These are phyloP conservation scores for Celastrina argiolus DNA, from an alignment of 2,888 invertebrate species.

Conservation along the genomic window DNA sequence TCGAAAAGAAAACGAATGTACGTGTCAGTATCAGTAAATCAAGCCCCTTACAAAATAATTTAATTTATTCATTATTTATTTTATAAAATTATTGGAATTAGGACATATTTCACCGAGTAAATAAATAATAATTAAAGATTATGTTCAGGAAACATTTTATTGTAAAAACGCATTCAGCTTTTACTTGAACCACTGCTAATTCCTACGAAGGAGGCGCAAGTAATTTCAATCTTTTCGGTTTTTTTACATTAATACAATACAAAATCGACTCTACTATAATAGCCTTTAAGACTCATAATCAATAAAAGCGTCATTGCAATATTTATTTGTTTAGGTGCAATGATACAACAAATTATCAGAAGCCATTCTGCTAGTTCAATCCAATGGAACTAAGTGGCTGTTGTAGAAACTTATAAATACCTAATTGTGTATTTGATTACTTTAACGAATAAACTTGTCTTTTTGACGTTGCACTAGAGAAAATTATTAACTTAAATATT, in stretches of 20 bases:
- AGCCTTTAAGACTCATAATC: slow-evolving; percentile 27
- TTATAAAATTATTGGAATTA: too few species aligned
- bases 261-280: slow-evolving; percentile 26
- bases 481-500: background rate
- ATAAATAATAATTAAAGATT: too few species aligned
- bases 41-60: too few species aligned
- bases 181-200: slow-evolving; percentile 24
- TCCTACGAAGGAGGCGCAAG: slow-evolving; percentile 32
- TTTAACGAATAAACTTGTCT: background rate
- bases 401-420: slow-evolving; percentile 45
- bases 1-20: too few species aligned
- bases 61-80: too few species aligned
- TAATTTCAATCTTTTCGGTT: slow-evolving; percentile 35
- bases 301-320: slow-evolving; percentile 20
- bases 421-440: slow-evolving; percentile 27
- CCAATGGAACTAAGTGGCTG: slow-evolving; percentile 42
- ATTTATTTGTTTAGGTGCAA: slow-evolving; percentile 62
- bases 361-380: slow-evolving; percentile 45
- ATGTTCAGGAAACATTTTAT: too few species aligned
- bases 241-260: slow-evolving; percentile 28
- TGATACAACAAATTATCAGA: slow-evolving; percentile 45
- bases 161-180: slow-evolving; percentile 23
- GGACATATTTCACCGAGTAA: too few species aligned
- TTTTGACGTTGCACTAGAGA: background rate
- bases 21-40: too few species aligned